A percentile compares a stretch with the other conserved stretches of the same genome.
These are phyloP conservation scores for Chaenodraco wilsoni DNA, from an alignment of 2,797 vertebrate genomes.

Conservation along the genomic window DNA sequence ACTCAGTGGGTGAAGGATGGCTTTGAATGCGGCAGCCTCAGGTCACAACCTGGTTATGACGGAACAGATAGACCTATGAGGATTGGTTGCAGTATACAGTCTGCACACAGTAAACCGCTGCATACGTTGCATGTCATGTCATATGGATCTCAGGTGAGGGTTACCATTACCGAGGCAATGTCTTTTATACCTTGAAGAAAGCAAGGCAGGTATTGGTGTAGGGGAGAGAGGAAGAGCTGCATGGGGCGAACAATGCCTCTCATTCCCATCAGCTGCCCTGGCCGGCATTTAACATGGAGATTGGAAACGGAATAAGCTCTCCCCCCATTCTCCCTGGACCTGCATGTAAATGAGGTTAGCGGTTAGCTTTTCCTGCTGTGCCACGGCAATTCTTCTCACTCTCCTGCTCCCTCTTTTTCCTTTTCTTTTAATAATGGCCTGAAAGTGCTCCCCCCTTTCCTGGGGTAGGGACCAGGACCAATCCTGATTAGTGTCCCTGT, in stretches of 20 bases:
- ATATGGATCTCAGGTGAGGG: conserved; percentile 57
- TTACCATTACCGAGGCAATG: conserved; percentile 59
- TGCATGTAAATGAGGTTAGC: conserved; percentile 88
- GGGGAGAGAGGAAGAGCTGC: conserved; percentile 66
- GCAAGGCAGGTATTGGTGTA: conserved; percentile 74
- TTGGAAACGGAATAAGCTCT: conserved; percentile 85
- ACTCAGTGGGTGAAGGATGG: conserved; percentile 81
- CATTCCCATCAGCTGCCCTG: conserved; percentile 83
- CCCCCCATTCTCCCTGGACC: conserved; percentile 81
- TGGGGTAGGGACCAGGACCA: conserved; percentile 77
- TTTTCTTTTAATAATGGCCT: conserved; percentile 70
- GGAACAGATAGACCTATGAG: conserved; percentile 67
- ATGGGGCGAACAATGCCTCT: conserved; percentile 80
- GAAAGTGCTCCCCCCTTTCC: conserved; percentile 75
- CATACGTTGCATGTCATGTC: conserved; percentile 52
- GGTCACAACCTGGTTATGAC: conserved; percentile 83
- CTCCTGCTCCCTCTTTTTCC: conserved; percentile 56
- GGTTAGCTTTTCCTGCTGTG: conserved; percentile 83
- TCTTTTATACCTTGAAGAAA: conserved; percentile 63
- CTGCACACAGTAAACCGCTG: conserved; percentile 65
- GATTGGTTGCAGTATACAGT: conserved; percentile 56
- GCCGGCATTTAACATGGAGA: conserved; percentile 87
- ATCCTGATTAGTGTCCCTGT: conserved; percentile 85
- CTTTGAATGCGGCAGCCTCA: conserved; percentile 81
- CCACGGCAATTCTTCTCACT: conserved; percentile 75